Conservation (phyloP, 2,888 invertebrate species). For the Lycophotia porphyrea region DNA sequence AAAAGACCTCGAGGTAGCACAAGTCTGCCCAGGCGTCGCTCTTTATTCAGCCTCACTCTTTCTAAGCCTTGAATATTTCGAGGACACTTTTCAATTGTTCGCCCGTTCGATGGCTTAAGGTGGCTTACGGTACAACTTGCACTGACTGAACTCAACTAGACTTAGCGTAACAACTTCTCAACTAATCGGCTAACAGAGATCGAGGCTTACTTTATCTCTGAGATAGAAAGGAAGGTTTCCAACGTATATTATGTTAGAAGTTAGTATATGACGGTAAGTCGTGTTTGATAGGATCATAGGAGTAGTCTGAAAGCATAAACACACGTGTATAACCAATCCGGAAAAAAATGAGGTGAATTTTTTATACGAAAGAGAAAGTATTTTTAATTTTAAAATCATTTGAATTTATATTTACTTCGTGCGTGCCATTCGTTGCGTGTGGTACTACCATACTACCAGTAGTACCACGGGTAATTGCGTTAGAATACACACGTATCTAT, state of each 20-base stretch:
- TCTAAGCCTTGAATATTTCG: background rate
- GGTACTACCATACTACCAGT: no score
- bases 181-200: slow-evolving; percentile 34
- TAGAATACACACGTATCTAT: no score
- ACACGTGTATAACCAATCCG: background rate
- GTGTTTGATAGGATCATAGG: slow-evolving; percentile 14
- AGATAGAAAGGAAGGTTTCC: background rate
- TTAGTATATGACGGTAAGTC: slow-evolving; percentile 1
- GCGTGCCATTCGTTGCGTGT: no score
- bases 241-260: slow-evolving; percentile 3
- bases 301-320: background rate
- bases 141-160: slow-evolving; percentile 13
- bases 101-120: slow-evolving; percentile 10
- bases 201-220: slow-evolving; percentile 18
- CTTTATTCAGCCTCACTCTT: background rate
- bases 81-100: slow-evolving; percentile 13
- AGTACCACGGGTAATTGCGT: no score
- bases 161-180: slow-evolving; percentile 25
- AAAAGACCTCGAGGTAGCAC: background rate
- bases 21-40: background rate
- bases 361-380: no score
- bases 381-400: no score
- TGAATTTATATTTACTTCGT: no score
- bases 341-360: background rate
- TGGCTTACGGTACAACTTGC: slow-evolving; percentile 18